Conservation (phyloP, 2,888 invertebrate species). For the Raillietiella orientalis region DNA sequence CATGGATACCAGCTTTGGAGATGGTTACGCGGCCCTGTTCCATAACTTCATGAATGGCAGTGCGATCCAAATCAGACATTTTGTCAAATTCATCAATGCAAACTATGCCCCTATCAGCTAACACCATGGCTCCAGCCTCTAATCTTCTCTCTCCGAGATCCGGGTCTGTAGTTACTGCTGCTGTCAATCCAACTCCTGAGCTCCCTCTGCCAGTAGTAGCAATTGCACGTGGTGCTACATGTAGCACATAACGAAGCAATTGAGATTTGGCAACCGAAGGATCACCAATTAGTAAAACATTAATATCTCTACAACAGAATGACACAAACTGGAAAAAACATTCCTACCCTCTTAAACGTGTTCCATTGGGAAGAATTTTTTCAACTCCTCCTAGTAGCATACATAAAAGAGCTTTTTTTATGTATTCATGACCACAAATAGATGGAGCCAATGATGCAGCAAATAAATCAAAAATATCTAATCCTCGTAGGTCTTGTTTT, state of each 20-base stretch:
- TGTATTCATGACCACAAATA: constrained; percentile 83
- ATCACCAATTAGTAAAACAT: constrained; percentile 80
- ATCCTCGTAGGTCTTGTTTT: constrained; percentile 13
- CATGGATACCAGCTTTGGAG: constrained; percentile 91
- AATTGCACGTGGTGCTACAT: constrained; percentile 80
- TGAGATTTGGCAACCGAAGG: constrained; percentile 98
- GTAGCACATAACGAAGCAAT: constrained; percentile 60
- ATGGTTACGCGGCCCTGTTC: constrained; percentile 88
- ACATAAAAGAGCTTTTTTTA: constrained; percentile 84
- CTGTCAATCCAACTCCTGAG: constrained; percentile 91
- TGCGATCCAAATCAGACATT: constrained; percentile 96
- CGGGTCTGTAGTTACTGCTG: constrained; percentile 82
- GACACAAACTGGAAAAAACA: not conserved
- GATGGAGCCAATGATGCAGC: constrained; percentile 83
- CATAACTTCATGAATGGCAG: constrained; percentile 99
- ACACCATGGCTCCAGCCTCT: constrained; percentile 98
- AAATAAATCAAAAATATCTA: constrained; percentile 56
- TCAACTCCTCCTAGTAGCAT: constrained; percentile 80
- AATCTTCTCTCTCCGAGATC: constrained; percentile 64
- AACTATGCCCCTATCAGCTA: constrained; percentile 89
- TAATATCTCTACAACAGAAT: constrained; percentile 27
- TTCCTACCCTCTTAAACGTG: constrained; percentile 45
- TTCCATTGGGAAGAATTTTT: constrained; percentile 66
- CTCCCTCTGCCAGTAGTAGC: constrained; percentile 92
- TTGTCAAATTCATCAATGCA: constrained; percentile 96